phyloP scores from a whole-genome alignment of 2,888 invertebrate species.

The Eupeodes latifasciatus region DNA sequence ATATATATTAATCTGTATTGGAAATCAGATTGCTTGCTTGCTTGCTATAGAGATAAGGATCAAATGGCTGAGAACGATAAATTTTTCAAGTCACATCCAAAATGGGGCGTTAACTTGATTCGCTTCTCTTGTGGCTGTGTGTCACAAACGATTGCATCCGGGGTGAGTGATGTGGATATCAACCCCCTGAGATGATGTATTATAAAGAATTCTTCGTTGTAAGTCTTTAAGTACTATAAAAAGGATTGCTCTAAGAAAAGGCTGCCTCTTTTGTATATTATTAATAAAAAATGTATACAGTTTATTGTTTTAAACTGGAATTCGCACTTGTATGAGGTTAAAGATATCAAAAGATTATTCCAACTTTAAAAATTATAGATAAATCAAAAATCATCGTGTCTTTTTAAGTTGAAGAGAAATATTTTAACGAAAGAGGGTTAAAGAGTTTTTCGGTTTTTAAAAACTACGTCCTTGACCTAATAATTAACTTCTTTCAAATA shows the following conservation, averaged over 20 bases:
- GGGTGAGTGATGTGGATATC: slow-evolving; percentile 75
- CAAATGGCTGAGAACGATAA: slow-evolving; percentile 71
- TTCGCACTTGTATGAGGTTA: neutral
- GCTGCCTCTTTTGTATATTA: neutral
- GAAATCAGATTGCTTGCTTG: slow-evolving; percentile 44
- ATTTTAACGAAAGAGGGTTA: too few species aligned
- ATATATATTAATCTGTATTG: slow-evolving; percentile 46
- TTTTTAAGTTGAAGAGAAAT: too few species aligned
- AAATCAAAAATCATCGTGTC: too few species aligned
- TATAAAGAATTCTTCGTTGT: slow-evolving; percentile 26
- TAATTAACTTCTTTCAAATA: too few species aligned
- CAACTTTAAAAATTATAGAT: too few species aligned
- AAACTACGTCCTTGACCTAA: too few species aligned
- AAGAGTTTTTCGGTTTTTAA: too few species aligned
- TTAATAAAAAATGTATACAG: neutral
- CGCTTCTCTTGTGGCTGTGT: slow-evolving; percentile 65
- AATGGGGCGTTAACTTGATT: slow-evolving; percentile 67
- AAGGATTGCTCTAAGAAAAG: neutral
- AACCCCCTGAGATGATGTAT: slow-evolving; percentile 63
- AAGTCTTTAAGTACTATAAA: slow-evolving; percentile 32
- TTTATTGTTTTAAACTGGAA: neutral
- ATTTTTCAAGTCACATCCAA: slow-evolving; percentile 70
- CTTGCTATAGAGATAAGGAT: slow-evolving; percentile 65
- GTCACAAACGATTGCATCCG: slow-evolving; percentile 68
- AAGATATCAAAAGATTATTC: too few species aligned